Percentiles rank a stretch among this genome's conserved stretches.
phyloP scores from a whole-genome alignment of 2,797 vertebrate species.

The Amblyopsis hoosieri region DNA sequence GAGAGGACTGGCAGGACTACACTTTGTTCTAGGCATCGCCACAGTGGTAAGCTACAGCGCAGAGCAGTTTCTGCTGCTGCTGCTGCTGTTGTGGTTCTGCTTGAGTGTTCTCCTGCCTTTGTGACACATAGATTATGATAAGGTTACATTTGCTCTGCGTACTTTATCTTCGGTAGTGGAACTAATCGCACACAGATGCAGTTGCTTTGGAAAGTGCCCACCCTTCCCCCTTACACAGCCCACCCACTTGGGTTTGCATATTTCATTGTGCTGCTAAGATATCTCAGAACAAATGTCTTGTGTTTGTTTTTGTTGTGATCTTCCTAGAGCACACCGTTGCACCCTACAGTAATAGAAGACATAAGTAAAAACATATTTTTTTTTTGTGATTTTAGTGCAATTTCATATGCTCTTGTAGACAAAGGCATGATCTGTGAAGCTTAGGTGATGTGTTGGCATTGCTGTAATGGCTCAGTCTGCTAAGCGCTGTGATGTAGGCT shows the following conservation, averaged over 20 bases:
- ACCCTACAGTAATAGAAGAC: background rate
- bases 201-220: constrained; percentile 33
- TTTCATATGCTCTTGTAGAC: no score
- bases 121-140: constrained; percentile 62
- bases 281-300: constrained; percentile 46
- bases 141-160: constrained; percentile 58
- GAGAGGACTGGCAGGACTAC: constrained; percentile 56
- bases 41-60: constrained; percentile 37
- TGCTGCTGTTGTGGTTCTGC: constrained; percentile 36
- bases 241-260: constrained; percentile 38
- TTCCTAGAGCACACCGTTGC: background rate
- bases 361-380: no score
- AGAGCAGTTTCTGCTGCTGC: constrained; percentile 38
- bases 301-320: background rate
- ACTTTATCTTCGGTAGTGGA: constrained; percentile 71
- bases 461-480: no score
- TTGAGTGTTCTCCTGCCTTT: constrained; percentile 44
- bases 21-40: constrained; percentile 33
- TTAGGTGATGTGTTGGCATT: no score
- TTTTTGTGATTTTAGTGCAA: no score
- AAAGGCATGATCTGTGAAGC: no score
- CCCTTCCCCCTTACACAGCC: background rate
- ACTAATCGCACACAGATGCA: constrained; percentile 72
- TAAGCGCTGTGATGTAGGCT: no score
- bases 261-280: constrained; percentile 47